phyloP scores from a whole-genome alignment of 2,888 invertebrate genomes.

The Trichacis sp. region DNA sequence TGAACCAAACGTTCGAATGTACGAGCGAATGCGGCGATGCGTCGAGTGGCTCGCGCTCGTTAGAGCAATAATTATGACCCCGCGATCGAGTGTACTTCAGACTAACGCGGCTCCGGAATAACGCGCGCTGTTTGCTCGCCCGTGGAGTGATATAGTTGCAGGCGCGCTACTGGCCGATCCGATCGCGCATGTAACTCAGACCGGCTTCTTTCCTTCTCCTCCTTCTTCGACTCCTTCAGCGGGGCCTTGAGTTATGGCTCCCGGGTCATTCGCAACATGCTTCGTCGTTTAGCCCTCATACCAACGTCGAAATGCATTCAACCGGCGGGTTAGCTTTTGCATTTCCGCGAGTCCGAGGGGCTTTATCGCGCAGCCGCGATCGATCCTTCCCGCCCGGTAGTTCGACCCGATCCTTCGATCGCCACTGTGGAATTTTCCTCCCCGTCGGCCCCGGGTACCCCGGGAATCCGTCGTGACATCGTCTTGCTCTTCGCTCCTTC shows the following conservation, averaged over 20 bases:
- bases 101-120: slow-evolving; percentile 7
- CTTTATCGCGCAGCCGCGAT: slow-evolving; percentile 47
- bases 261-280: slow-evolving; percentile 65
- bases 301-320: slow-evolving; percentile 58
- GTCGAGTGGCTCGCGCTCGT: slow-evolving; percentile 44
- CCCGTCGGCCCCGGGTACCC: background rate
- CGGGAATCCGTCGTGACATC: background rate
- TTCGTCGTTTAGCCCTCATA: slow-evolving; percentile 66
- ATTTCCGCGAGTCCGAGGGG: slow-evolving; percentile 50
- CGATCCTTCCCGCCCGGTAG: slow-evolving; percentile 42
- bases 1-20: slow-evolving; percentile 48
- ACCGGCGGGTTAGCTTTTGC: slow-evolving; percentile 52
- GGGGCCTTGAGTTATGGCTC: slow-evolving; percentile 62
- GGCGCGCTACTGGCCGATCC: slow-evolving; percentile 54
- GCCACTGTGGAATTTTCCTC: slow-evolving; percentile 27
- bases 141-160: slow-evolving; percentile 57
- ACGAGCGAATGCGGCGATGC: slow-evolving; percentile 50
- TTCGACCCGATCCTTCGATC: slow-evolving; percentile 40
- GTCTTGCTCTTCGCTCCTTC: too few species aligned
- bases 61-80: slow-evolving; percentile 54
- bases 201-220: slow-evolving; percentile 19
- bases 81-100: slow-evolving; percentile 1
- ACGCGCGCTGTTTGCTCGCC: slow-evolving; percentile 17
- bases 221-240: slow-evolving; percentile 45
- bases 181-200: slow-evolving; percentile 57